These are phyloP conservation scores for Styela plicata DNA, from an alignment of 23 tunicate genomes.

Conservation along the genomic window DNA sequence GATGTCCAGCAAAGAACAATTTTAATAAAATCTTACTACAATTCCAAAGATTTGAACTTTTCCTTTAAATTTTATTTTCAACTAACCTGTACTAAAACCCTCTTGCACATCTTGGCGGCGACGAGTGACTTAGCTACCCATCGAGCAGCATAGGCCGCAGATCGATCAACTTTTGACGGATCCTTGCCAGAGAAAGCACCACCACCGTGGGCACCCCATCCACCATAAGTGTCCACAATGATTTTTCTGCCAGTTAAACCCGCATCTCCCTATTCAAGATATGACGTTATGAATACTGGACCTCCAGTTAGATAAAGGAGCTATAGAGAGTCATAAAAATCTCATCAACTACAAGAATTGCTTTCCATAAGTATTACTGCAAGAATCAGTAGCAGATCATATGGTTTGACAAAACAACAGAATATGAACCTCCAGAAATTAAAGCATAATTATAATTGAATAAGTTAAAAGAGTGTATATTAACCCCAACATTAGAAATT, in stretches of 20 bases:
- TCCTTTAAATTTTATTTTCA: no score
- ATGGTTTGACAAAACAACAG: no score
- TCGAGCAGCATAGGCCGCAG: slow-evolving; percentile 98
- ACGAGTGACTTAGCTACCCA: slow-evolving; percentile 98
- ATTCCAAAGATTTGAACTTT: not conserved
- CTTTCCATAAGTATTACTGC: no score
- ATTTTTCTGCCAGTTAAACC: slow-evolving; percentile 99
- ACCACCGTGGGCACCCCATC: slow-evolving; percentile 99
- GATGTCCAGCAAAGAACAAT: not conserved
- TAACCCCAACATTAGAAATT: no score
- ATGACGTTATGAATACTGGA: not conserved
- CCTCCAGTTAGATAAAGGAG: no score
- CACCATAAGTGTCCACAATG: slow-evolving; percentile 98
- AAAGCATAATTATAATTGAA: no score
- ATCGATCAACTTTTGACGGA: slow-evolving; percentile 96
- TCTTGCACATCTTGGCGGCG: slow-evolving; percentile 71
- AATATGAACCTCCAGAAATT: no score
- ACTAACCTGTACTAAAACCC: slow-evolving; percentile 83
- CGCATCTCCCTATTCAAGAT: slow-evolving; percentile 77
- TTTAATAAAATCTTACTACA: not conserved
- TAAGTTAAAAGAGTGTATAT: no score
- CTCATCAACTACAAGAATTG: no score
- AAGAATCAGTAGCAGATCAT: no score
- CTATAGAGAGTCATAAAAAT: no score
- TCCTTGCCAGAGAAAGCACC: slow-evolving; percentile 99